Base-by-base conservation (phyloP, 1,140 invertebrate species). In the Cephus cinctus region DNA sequence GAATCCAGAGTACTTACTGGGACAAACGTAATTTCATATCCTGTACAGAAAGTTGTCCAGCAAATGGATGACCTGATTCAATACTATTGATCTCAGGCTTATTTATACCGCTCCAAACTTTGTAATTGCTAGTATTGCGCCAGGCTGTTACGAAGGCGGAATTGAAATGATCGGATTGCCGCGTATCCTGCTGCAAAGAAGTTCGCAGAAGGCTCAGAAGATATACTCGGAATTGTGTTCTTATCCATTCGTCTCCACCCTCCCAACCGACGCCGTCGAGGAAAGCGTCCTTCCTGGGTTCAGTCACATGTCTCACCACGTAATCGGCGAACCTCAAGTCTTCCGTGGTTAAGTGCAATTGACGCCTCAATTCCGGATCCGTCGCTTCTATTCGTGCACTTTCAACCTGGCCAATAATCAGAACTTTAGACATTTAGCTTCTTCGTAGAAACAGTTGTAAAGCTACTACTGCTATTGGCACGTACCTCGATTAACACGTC, bases 251-350 rank as follows among this genome's bases (percentile, higher is more conserved):
- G 66, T 96, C 92, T 19, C 91, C 90, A 12, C 94, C 94, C 77
- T 94, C 90, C 88, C 89, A 94, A 22, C 84, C 87, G 36, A 90
- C 87, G 0, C 86, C 86, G 64, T 90, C 87, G 36, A 89, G 62
- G 64, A 86, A 88, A 21, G 84, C 83, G 73, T 93, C 89, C 59
- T 90, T 84, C 54, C 85, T 84, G 9, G 89, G 86, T 45, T 86
- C 81, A 12, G 86, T 80, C 0, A 94, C 94, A 69, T 92, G 88
- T 46, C 92, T 85, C 4, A 97, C 86, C 20, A 98, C 78, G 67
- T 90, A 92, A 71, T 98, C 95, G 31, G 92, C 93, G 78, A 98
- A 98, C 66, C 97, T 81, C 8, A 98, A 77, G 75, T 98, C 97
- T 64, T 97, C 94, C 0, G 94, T 98, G 12, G 92, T 94, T 9